These are phyloP conservation scores for Hypsibius dujardini DNA, from an alignment of 1,140 invertebrate genomes.

Conservation along the genomic window DNA sequence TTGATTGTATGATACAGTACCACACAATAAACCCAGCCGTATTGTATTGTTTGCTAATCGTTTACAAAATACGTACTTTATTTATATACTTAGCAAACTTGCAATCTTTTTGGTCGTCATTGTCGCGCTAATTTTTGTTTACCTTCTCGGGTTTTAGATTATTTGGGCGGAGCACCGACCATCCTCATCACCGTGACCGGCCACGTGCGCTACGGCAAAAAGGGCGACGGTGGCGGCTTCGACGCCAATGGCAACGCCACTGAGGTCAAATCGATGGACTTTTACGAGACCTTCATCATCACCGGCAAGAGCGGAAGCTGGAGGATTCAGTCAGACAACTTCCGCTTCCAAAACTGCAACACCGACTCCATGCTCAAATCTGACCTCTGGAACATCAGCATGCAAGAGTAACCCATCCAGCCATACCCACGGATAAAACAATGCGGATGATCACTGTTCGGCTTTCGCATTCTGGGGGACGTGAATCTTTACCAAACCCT, in stretches of 20 bases:
- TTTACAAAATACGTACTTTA: background rate
- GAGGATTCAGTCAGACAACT: constrained; percentile 14
- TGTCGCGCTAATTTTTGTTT: too few species aligned
- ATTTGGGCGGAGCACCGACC: background rate
- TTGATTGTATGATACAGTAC: background rate
- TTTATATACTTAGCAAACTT: background rate
- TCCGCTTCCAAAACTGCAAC: constrained; percentile 12
- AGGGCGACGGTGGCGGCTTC: background rate
- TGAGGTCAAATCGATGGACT: background rate
- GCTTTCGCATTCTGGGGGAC: too few species aligned
- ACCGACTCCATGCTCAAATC: constrained; percentile 15
- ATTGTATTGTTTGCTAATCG: background rate
- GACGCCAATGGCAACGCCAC: background rate
- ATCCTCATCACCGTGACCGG: background rate
- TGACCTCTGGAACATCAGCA: background rate
- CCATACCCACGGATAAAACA: too few species aligned
- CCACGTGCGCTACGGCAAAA: background rate
- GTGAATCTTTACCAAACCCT: too few species aligned
- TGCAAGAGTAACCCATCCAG: constrained; percentile 17
- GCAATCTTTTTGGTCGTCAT: too few species aligned
- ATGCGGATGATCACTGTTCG: too few species aligned
- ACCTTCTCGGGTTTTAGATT: too few species aligned
- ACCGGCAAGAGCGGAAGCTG: constrained; percentile 11
- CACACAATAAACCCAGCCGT: background rate
- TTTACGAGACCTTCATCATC: constrained; percentile 15